Evolutionary conservation across 2,888 invertebrate species (phyloP), one percentile per base, ranked within the genome.

Genomic region (Brenthis ino): DNA sequence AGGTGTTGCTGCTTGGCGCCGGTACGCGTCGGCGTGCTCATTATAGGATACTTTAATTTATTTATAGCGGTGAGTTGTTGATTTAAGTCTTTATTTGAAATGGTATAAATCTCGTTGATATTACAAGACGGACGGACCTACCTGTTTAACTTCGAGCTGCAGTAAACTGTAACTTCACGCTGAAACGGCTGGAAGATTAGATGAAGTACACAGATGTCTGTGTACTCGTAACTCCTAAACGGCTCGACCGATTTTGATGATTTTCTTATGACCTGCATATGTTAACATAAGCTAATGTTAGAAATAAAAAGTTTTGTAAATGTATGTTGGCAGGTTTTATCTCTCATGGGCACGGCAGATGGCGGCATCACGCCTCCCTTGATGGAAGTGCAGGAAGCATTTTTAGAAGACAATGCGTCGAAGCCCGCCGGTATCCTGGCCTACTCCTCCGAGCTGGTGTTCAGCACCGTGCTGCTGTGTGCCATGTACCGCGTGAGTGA

Each of bases 1-100:
- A 78, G 76, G 47, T 89, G 88, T 50, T 89, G 87, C 68, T 88
- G 84, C 74, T 54, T 85, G 8, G 81, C 81, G 0, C 86, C 89
- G 0, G 77, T 89, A n/a, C 76, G 82, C 56, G 74, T 83, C 11
- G 90, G 89, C 0, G 72, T 89, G 50, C 73, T 86, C 33, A 65
- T 83, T n/a, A 79, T 78, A 12, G 87, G 82, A 63, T 88, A 85
- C 75, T 79, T 85, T 14, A 88, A 88, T 77, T 72, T 82, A 13
- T 66, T 81, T 43, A 65, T 81, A 63, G 82, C 85, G 77, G 89
- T 89, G 77, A 87, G 86, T 83, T 64, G 50, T 72, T 58, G 60
- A 8, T 20, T 55, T n/a, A 3, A 43, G 12, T 57, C 14, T 56
- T 48, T 48, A 50, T 47, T 28, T 11, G 6, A 20, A 51, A 50